Evolutionary conservation across 2,113 vertebrate species (phyloP).

Genomic region (Reinhardtius hippoglossoides): DNA sequence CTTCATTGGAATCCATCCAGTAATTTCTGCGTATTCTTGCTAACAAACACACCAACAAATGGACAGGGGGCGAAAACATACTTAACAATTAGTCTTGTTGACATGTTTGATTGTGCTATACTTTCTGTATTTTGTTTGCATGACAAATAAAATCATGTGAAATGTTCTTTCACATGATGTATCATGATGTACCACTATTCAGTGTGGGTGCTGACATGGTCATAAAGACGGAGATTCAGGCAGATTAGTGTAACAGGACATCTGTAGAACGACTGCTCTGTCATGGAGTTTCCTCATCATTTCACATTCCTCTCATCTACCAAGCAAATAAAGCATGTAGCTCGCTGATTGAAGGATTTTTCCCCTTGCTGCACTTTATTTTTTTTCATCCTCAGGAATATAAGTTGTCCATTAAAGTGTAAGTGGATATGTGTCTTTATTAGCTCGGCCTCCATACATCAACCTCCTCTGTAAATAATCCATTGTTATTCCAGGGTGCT

Average conservation of each 20-base stretch:
- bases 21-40: too few relatives aligned
- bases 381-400: slow-evolving; percentile 57
- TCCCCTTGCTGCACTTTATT: slow-evolving; percentile 26
- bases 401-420: slow-evolving; percentile 74
- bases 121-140: too few relatives aligned
- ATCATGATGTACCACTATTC: neutral
- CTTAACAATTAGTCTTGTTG: too few relatives aligned
- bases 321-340: slow-evolving; percentile 53
- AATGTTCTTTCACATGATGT: neutral
- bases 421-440: slow-evolving; percentile 73
- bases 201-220: neutral
- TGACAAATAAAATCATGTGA: neutral
- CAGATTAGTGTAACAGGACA: slow-evolving; percentile 34
- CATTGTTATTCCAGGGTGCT: slow-evolving; percentile 83
- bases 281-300: slow-evolving; percentile 50
- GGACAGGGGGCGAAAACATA: too few relatives aligned
- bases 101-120: neutral
- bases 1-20: too few relatives aligned
- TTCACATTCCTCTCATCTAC: slow-evolving; percentile 52
- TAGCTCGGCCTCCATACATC: slow-evolving; percentile 55
- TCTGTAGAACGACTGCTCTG: slow-evolving; percentile 31
- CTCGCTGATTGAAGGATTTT: slow-evolving; percentile 37
- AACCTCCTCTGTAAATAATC: slow-evolving; percentile 81
- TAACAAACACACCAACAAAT: too few relatives aligned
- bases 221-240: neutral